phyloP scores from a whole-genome alignment of 2,888 invertebrate genomes.

The Trichogramma evanescens region DNA sequence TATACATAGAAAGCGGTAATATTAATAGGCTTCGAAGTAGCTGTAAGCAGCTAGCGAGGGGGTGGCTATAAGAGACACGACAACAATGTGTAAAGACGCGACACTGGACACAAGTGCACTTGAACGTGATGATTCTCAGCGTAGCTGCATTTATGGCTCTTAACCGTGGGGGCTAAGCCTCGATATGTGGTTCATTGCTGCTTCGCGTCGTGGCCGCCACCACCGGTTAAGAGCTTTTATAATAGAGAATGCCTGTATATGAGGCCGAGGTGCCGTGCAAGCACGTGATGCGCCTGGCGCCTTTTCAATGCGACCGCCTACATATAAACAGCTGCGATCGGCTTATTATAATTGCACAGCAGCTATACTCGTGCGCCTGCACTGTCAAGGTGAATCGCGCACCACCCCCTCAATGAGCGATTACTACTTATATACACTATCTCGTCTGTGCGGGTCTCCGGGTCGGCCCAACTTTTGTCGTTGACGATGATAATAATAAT shows the following conservation, averaged over 20 bases:
- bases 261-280: neutral
- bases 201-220: neutral
- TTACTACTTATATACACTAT: neutral
- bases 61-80: too few species aligned
- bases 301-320: neutral
- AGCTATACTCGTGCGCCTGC: neutral
- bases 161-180: too few species aligned
- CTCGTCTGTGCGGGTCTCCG: neutral
- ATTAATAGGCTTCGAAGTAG: too few species aligned
- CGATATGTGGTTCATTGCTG: too few species aligned
- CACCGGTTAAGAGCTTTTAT: neutral
- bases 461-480: neutral
- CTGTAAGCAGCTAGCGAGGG: too few species aligned
- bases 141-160: too few species aligned
- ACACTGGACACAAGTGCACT: neutral
- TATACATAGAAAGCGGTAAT: too few species aligned
- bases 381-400: conserved; percentile 13
- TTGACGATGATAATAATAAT: too few species aligned
- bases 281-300: neutral
- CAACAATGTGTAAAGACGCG: conserved; percentile 1
- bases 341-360: neutral
- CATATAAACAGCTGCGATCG: neutral
- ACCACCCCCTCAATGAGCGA: neutral
- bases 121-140: neutral
- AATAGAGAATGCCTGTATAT: neutral